phyloP scores from a whole-genome alignment of 2,113 vertebrate species.

The Oenanthe oenanthe region DNA sequence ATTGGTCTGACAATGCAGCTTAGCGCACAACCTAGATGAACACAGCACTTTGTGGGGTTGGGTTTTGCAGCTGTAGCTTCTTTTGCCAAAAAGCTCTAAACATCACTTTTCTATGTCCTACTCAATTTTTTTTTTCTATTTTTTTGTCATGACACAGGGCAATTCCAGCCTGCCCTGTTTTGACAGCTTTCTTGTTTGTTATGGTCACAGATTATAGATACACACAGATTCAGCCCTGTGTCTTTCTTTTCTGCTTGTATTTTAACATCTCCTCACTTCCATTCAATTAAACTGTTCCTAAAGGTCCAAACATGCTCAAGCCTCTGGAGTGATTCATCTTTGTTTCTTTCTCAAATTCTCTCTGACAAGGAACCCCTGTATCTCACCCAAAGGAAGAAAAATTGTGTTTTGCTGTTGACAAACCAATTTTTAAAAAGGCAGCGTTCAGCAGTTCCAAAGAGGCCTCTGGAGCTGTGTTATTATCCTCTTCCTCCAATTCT shows the following conservation, averaged over 20 bases:
- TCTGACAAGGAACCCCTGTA: background rate
- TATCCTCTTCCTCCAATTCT: constrained; percentile 52
- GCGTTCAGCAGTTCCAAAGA: background rate
- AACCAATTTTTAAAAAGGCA: background rate
- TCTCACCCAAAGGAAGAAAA: background rate
- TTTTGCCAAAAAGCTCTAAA: background rate
- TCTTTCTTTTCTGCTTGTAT: background rate
- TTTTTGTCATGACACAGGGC: background rate
- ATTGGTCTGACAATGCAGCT: accelerated
- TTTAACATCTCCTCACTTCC: background rate
- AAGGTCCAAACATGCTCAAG: background rate
- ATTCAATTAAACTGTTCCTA: background rate
- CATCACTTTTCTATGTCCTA: background rate
- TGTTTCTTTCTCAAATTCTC: background rate
- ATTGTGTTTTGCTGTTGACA: background rate
- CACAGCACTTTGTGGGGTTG: accelerated
- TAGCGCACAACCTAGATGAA: background rate
- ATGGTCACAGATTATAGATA: background rate
- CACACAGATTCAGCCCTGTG: background rate
- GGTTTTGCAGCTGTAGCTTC: background rate
- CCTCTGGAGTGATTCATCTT: background rate
- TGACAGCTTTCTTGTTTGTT: background rate
- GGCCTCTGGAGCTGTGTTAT: background rate
- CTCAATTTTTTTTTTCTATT: background rate
- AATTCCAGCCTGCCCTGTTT: background rate